A percentile compares a stretch with the other conserved stretches of the same genome.
phyloP scores from a whole-genome alignment of 2,888 invertebrate genomes.

The Mesorhabditis belari region DNA sequence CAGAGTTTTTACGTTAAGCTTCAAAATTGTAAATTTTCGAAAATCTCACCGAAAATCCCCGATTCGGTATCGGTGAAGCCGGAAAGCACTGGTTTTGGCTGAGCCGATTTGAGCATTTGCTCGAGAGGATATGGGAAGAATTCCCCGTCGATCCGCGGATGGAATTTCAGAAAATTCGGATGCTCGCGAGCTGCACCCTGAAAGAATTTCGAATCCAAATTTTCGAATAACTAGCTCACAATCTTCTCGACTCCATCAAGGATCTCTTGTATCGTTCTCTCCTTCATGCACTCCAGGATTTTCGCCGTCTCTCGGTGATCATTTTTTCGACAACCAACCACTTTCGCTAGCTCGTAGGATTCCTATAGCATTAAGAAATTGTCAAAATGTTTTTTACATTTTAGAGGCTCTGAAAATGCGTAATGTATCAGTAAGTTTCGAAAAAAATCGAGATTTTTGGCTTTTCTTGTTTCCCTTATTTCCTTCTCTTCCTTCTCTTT shows the following conservation, averaged over 20 bases:
- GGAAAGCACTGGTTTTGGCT: conserved; percentile 26
- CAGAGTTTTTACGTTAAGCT: too few species aligned
- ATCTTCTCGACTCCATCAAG: conserved; percentile 33
- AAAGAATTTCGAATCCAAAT: background rate
- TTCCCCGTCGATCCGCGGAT: conserved; percentile 25
- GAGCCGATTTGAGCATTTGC: conserved; percentile 7
- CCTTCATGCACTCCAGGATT: conserved; percentile 31
- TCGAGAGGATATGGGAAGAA: conserved; percentile 33
- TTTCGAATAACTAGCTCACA: conserved; percentile 1
- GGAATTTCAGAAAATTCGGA: conserved; percentile 20
- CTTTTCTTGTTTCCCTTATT: too few species aligned
- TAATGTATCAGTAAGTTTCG: too few species aligned
- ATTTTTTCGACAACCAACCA: conserved; percentile 19
- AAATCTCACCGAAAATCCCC: conserved; percentile 16
- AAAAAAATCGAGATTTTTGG: too few species aligned
- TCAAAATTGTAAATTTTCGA: too few species aligned
- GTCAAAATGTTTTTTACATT: too few species aligned
- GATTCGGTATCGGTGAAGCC: conserved; percentile 26
- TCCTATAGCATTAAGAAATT: too few species aligned
- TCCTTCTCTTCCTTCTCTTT: too few species aligned
- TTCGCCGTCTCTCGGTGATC: conserved; percentile 13
- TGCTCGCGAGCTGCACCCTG: conserved; percentile 7
- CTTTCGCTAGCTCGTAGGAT: conserved; percentile 13
- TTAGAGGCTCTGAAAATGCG: too few species aligned
- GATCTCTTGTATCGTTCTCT: conserved; percentile 26